phyloP scores from a whole-genome alignment of 2,888 invertebrate species.

The Ypsolopha sequella region DNA sequence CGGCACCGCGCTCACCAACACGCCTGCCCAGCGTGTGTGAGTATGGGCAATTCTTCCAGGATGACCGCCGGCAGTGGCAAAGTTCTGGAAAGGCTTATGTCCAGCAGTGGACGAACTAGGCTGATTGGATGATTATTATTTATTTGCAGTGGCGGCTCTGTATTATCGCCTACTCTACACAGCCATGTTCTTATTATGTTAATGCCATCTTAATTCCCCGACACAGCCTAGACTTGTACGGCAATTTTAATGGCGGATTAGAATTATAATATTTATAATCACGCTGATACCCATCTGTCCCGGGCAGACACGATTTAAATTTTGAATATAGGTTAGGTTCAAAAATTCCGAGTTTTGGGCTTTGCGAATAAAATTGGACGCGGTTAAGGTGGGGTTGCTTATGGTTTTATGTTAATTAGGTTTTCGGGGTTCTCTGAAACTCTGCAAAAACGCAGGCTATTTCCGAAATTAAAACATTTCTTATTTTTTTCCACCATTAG shows the following conservation, averaged over 20 bases:
- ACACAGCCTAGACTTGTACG: constrained; percentile 37
- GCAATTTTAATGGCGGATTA: constrained; percentile 34
- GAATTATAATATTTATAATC: constrained; percentile 26
- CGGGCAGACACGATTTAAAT: background rate
- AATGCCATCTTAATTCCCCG: constrained; percentile 30
- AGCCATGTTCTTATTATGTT: constrained; percentile 48
- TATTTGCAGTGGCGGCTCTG: constrained; percentile 6
- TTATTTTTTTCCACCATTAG: too few species aligned
- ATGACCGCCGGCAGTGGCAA: too few species aligned
- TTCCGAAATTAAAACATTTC: too few species aligned
- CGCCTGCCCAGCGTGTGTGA: too few species aligned
- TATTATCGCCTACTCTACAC: constrained; percentile 16
- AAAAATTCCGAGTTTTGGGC: background rate
- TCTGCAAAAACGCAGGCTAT: too few species aligned
- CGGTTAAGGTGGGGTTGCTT: background rate
- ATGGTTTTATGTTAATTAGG: background rate
- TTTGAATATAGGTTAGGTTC: constrained; percentile 2
- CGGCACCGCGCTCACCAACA: too few species aligned
- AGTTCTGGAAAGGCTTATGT: too few species aligned
- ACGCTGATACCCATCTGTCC: constrained; percentile 48
- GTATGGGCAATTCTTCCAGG: too few species aligned
- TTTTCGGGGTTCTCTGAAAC: background rate
- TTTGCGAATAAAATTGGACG: background rate
- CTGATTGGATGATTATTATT: too few species aligned
- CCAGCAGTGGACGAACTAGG: too few species aligned